These are phyloP conservation scores for Agriopis leucophaearia DNA, from an alignment of 2,888 invertebrate species.

Conservation along the genomic window DNA sequence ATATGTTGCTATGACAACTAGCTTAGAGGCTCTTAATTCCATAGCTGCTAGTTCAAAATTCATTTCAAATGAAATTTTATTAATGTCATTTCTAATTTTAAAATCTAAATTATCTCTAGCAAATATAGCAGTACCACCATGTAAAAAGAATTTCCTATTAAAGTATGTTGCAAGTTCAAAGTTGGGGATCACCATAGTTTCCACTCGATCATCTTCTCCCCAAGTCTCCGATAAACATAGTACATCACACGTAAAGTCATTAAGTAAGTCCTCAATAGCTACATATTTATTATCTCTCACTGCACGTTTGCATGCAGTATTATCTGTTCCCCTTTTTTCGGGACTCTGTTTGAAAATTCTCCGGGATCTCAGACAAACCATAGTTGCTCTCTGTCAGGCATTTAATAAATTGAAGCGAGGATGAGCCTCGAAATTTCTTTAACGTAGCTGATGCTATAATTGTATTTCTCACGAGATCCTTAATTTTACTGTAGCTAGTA, in stretches of 20 bases:
- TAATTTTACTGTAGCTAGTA: not conserved
- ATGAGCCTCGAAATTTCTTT: not conserved
- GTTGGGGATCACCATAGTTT: slow-evolving; percentile 2
- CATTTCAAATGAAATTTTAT: slow-evolving; percentile 9
- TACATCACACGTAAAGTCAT: slow-evolving; percentile 8
- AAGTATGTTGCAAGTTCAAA: slow-evolving; percentile 1
- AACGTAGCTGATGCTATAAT: not conserved
- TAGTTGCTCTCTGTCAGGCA: not conserved
- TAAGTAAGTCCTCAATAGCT: slow-evolving; percentile 3
- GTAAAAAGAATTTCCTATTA: slow-evolving; percentile 7
- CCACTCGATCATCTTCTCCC: not conserved
- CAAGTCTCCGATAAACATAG: slow-evolving; percentile 12
- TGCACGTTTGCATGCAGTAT: slow-evolving; percentile 13
- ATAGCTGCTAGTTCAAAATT: slow-evolving; percentile 10
- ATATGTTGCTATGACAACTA: slow-evolving; percentile 4
- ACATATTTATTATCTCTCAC: slow-evolving; percentile 6
- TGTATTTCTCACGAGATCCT: not conserved
- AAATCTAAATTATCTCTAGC: slow-evolving; percentile 1
- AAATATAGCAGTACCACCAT: slow-evolving; percentile 6
- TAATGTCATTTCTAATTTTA: slow-evolving; percentile 7
- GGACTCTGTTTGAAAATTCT: not conserved
- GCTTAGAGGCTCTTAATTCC: not conserved
- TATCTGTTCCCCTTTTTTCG: not conserved
- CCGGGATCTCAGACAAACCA: too few species aligned
- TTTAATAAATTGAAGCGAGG: not conserved